Evolutionary conservation across 2,797 vertebrate genomes (phyloP).

Genomic region (Arnoldichthys spilopterus): DNA sequence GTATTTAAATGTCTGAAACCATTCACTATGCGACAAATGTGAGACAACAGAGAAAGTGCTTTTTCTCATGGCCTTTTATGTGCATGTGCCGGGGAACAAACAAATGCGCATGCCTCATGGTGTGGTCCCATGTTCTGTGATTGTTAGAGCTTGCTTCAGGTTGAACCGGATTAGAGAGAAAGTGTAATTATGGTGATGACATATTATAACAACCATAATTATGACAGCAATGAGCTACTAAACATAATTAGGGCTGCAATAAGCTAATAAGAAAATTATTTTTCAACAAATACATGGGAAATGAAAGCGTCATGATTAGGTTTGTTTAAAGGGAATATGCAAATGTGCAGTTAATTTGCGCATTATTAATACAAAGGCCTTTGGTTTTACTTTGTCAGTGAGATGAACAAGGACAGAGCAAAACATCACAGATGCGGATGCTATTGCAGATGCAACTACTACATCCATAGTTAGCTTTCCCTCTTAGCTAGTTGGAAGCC

Average conservation of each 20-base stretch:
- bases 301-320: slow-evolving; percentile 12
- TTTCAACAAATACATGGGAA: slow-evolving; percentile 20
- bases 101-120: too few relatives aligned
- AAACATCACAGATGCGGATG: neutral
- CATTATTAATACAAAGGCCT: neutral
- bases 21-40: too few relatives aligned
- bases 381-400: neutral
- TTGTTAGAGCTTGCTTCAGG: slow-evolving; percentile 16
- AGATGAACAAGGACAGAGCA: neutral
- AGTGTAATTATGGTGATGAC: slow-evolving; percentile 1
- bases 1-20: too few relatives aligned
- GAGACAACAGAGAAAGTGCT: too few relatives aligned
- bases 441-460: neutral
- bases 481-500: neutral
- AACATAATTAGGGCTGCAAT: slow-evolving; percentile 3
- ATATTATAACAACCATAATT: slow-evolving; percentile 12
- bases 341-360: slow-evolving; percentile 11
- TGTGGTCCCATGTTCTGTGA: slow-evolving; percentile 11
- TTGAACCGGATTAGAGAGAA: slow-evolving; percentile 12
- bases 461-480: neutral
- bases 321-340: slow-evolving; percentile 18
- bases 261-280: slow-evolving; percentile 16
- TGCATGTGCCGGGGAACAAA: too few relatives aligned
- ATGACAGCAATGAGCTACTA: slow-evolving; percentile 18
- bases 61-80: too few relatives aligned